These are phyloP conservation scores for Habroteleia sp. DNA, from an alignment of 2,888 invertebrate species.

Conservation along the genomic window DNA sequence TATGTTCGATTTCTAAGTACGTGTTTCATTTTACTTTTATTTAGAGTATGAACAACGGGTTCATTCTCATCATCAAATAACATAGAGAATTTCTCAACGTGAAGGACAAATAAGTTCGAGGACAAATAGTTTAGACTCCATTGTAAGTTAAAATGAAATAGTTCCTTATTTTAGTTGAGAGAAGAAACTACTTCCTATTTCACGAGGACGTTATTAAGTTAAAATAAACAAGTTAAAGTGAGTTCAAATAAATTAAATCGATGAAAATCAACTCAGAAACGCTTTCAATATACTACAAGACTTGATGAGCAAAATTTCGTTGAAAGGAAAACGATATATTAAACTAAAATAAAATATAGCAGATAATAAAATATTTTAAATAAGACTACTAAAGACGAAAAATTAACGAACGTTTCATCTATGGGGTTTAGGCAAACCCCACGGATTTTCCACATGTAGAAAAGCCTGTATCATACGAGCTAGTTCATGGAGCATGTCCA, in stretches of 20 bases:
- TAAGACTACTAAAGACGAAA: too few relatives aligned
- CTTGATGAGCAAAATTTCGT: neutral
- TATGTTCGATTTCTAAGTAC: constrained; percentile 33
- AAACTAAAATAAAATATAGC: neutral
- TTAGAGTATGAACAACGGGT: constrained; percentile 39
- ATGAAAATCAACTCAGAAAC: constrained; percentile 15
- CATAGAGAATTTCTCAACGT: constrained; percentile 31
- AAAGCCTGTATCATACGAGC: too few relatives aligned
- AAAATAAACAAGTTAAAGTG: constrained; percentile 31
- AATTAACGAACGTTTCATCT: too few relatives aligned
- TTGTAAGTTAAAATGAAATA: constrained; percentile 47
- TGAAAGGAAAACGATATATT: neutral
- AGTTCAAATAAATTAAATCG: constrained; percentile 27
- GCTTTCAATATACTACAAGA: neutral
- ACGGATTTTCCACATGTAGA: too few relatives aligned
- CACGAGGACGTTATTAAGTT: constrained; percentile 28
- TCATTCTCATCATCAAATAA: constrained; percentile 52
- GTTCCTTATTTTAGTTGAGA: constrained; percentile 22
- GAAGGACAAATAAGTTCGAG: constrained; percentile 42
- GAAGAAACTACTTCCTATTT: constrained; percentile 19
- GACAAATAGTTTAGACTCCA: constrained; percentile 48
- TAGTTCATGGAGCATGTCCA: too few relatives aligned
- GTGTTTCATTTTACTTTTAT: constrained; percentile 41
- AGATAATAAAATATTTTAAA: too few relatives aligned
- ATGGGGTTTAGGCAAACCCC: too few relatives aligned